Percentiles rank a stretch among this genome's conserved stretches.
Conservation (phyloP, 2,797 vertebrate genomes). For the Gastrophryne carolinensis region DNA sequence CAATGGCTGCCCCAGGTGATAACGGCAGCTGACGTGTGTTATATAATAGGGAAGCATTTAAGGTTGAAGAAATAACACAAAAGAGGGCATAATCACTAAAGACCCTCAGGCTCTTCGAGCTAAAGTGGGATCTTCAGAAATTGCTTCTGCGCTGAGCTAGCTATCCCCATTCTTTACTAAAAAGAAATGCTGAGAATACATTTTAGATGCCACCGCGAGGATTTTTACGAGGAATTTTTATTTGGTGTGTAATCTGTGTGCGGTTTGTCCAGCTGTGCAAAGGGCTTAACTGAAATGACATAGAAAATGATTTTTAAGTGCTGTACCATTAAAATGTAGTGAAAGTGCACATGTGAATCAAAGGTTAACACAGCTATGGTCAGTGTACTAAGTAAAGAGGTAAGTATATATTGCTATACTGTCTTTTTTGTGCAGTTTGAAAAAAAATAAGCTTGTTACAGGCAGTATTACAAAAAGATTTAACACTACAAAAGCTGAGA, state of each 20-base stretch:
- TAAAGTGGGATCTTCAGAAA: slow-evolving; percentile 72
- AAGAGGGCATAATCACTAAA: slow-evolving; percentile 82
- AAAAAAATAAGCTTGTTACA: too few relatives aligned
- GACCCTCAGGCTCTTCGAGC: slow-evolving; percentile 72
- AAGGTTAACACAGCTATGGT: too few relatives aligned
- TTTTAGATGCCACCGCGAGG: slow-evolving; percentile 19
- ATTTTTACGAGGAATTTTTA: slow-evolving; percentile 32
- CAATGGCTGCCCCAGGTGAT: slow-evolving; percentile 67
- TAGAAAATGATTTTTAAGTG: slow-evolving; percentile 1
- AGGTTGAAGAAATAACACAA: slow-evolving; percentile 81
- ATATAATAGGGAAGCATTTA: slow-evolving; percentile 81
- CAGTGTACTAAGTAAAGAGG: too few relatives aligned
- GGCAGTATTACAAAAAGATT: too few relatives aligned
- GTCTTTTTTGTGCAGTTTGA: too few relatives aligned
- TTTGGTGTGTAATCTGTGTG: slow-evolving; percentile 65
- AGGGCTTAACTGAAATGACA: slow-evolving; percentile 58
- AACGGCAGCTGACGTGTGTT: slow-evolving; percentile 79
- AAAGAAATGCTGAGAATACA: slow-evolving; percentile 19
- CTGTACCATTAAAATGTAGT: background rate
- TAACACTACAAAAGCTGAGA: too few relatives aligned
- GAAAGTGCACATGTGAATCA: background rate
- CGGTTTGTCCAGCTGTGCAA: slow-evolving; percentile 69
- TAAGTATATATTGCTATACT: too few relatives aligned
- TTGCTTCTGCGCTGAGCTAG: slow-evolving; percentile 74
- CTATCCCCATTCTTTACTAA: slow-evolving; percentile 46